Percentiles rank a stretch among this genome's conserved stretches.
Evolutionary conservation across 2,797 vertebrate genomes (phyloP).

Genomic region (Premnoplex brunnescens): DNA sequence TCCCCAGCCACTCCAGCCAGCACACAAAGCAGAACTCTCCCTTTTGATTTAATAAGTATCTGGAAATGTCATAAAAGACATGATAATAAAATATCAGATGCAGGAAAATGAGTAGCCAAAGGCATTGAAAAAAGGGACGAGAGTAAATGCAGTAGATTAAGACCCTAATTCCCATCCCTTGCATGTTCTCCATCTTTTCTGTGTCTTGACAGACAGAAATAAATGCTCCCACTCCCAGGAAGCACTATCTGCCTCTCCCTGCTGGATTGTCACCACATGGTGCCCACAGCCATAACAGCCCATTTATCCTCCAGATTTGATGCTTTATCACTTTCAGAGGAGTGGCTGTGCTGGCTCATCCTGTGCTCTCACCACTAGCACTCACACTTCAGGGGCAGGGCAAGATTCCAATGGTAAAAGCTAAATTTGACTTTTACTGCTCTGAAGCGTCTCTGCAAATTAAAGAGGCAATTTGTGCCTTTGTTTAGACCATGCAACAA

Average conservation of each 20-base stretch:
- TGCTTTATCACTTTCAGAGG: conserved; percentile 11
- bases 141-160: neutral
- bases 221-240: neutral
- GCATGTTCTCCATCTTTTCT: neutral
- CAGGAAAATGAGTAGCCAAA: conserved; percentile 15
- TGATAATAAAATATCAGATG: conserved; percentile 33
- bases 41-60: conserved; percentile 4
- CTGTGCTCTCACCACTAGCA: neutral
- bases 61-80: neutral
- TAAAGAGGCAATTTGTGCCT: neutral
- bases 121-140: neutral
- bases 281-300: neutral
- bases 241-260: neutral
- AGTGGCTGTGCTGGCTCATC: neutral
- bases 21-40: neutral
- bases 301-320: neutral
- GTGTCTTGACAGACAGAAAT: conserved; percentile 14
- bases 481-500: neutral
- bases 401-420: neutral
- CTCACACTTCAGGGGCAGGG: neutral
- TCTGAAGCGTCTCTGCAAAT: neutral
- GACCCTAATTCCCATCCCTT: neutral
- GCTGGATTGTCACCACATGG: neutral
- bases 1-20: fast-evolving
- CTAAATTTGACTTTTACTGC: neutral